Base-by-base conservation (phyloP, 2,888 invertebrate species). In the Stenichneumon culpator region DNA sequence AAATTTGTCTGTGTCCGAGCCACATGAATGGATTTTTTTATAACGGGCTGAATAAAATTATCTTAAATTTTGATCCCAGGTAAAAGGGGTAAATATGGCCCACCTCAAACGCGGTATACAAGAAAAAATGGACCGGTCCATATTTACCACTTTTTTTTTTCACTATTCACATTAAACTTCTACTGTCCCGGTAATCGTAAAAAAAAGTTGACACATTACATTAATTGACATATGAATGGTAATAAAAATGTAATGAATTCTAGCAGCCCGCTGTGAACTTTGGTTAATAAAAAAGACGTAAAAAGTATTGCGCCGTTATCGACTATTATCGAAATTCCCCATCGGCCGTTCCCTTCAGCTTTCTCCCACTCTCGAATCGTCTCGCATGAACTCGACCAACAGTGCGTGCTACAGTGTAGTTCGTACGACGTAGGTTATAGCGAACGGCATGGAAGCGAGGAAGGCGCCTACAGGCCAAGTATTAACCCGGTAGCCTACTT, bases 401-500 rank as follows among this genome's bases (percentile, higher is more conserved):
- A 4, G 28, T 44, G 11, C 32, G 47, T 50, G 74, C 50, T 67
- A 67, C 67, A 65, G 60, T 63, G 28, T 70, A 79, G 69, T 54
- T 19, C 52, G 68, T 50, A 74, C 14, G n/a, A 39, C 69, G 32
- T 50, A 22, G 32, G 39, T 25, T 36, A 75, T 52, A 60, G 39
- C 39, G 65, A 52, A 77, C 50, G 79, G 57, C 47, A n/a, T 6
- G 44, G 68, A 11, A 80, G 73, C 19, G 69, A 60, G 44, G 44
- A 73, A 65, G 2, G 54, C 44, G 75, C 50, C 72, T 68, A 79
- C 75, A 50, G 72, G 75, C 82, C 78, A 84, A 87, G 90, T 90
- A 87, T 91, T 92, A 93, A 93, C 93, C 93, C 88, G 91, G 91
- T 93, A 93, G 93, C 93, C 93, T 93, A 93, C 92, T 92, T 93